Base-by-base conservation (phyloP, 2,797 vertebrate genomes). In the Holocentrus rufus region DNA sequence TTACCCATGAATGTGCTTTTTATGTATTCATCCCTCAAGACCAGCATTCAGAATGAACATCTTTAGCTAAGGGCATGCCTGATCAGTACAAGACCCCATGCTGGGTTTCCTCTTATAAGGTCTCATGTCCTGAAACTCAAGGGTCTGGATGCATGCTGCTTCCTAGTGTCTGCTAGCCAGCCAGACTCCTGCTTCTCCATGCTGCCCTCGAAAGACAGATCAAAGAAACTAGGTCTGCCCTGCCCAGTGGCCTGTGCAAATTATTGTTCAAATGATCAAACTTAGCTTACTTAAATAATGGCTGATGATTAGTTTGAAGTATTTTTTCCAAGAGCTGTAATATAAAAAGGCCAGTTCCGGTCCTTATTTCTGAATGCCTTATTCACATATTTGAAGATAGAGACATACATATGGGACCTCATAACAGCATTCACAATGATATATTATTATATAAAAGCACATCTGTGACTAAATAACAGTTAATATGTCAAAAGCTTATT, bases 31-130 rank as follows among this genome's bases (percentile, higher is more conserved):
- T 67, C 63, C 58, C 55, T 46, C 23, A 46, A 69, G 68, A 73
- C 42, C 54, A 30, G n/a, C 23, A 60, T 76, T 72, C 62, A 66
- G 60, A 69, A 64, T 74, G 58, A 73, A 55, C 63, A 65, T 77
- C 34, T 64, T 65, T 64, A 69, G 69, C 56, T 76, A 39, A 83
- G 55, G 61, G 76, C 69, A 42, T 66, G 65, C 44, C 46, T 57
- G 72, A 69, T 76, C 73, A 70, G 42, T 31, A 65, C 76, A 72
- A 42, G 73, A 65, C 44, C 58, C 53, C 64, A 62, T 63, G 58
- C 74, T 65, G 49, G 23, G 56, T 57, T 31, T 39, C 62, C 25
- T 70, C 46, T 55, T 67, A 58, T 6, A 10, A 49, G 53, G 49
- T 52, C 56, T 55, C 20, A 18, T 58, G 42, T 64, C 31, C 52